phyloP scores from a whole-genome alignment of 2,113 vertebrate genomes.

The Benitochromis conjunctus region DNA sequence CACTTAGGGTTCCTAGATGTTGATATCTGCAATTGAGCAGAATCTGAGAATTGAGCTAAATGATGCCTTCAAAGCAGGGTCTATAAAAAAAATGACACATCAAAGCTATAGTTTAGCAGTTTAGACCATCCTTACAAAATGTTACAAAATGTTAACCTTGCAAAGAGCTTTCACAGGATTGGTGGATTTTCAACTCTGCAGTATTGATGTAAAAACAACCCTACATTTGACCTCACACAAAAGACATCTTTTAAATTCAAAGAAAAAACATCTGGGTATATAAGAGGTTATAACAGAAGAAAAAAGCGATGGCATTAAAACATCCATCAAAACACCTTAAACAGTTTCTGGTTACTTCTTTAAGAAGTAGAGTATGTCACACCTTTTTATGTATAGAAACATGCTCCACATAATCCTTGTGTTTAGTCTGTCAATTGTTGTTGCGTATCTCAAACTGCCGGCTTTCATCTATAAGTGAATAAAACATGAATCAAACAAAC shows the following conservation, averaged over 20 bases:
- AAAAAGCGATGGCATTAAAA: not conserved
- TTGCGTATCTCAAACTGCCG: slow-evolving; percentile 12
- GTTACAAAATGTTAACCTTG: not conserved
- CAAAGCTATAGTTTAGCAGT: not conserved
- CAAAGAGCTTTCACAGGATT: not conserved
- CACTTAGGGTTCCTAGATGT: not conserved
- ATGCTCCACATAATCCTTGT: not conserved
- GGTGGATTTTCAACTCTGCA: not conserved
- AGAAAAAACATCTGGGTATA: not conserved
- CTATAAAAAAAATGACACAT: not conserved
- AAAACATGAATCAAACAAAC: not conserved
- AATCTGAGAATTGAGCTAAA: not conserved
- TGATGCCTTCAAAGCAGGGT: not conserved
- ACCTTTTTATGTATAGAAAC: not conserved
- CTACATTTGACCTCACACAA: not conserved
- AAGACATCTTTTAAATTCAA: not conserved
- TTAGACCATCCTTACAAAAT: not conserved
- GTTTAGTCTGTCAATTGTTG: not conserved
- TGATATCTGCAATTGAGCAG: not conserved
- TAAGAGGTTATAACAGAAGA: not conserved
- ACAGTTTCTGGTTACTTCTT: not conserved
- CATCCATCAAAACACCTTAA: not conserved
- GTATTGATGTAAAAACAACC: not conserved
- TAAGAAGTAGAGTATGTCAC: not conserved
- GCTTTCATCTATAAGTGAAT: slow-evolving; percentile 27